Conservation (phyloP, 2,888 invertebrate genomes). For the Netelia melanura region DNA sequence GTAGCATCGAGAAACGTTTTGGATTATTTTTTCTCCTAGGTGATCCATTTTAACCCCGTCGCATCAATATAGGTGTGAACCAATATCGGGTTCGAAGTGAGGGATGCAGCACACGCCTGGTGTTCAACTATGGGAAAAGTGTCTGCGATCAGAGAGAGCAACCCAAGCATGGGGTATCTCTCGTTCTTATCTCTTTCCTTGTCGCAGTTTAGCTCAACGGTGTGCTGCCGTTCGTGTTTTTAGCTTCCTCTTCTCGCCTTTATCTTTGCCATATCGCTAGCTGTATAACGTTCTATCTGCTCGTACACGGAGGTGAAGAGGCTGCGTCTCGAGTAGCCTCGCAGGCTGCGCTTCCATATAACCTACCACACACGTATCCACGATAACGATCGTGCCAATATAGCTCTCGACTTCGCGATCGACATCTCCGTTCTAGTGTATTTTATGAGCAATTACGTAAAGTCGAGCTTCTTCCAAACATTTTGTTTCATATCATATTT, state of each 20-base stretch:
- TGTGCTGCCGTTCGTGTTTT: conserved; percentile 31
- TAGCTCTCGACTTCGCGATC: conserved; percentile 53
- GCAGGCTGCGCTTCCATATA: conserved; percentile 47
- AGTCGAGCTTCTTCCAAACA: neutral
- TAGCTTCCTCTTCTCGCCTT: neutral
- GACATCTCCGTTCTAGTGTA: conserved; percentile 37
- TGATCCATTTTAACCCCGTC: conserved; percentile 22
- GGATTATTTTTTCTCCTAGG: neutral
- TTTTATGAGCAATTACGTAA: conserved; percentile 53
- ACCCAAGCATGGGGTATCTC: conserved; percentile 22
- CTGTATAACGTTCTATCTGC: neutral
- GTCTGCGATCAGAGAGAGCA: conserved; percentile 57
- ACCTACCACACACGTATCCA: conserved; percentile 37
- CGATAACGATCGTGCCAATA: conserved; percentile 57
- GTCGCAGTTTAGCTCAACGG: conserved; percentile 56
- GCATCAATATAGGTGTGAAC: conserved; percentile 70
- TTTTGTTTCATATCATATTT: neutral
- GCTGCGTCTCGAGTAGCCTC: conserved; percentile 34
- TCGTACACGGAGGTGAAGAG: conserved; percentile 39
- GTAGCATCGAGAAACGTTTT: neutral
- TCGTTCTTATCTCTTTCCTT: conserved; percentile 51
- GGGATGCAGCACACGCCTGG: conserved; percentile 78
- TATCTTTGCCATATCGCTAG: neutral
- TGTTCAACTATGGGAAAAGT: conserved; percentile 73
- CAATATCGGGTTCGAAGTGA: conserved; percentile 79